Base-by-base conservation (phyloP, 2,797 vertebrate species). In the Pipistrellus pygmaeus region DNA sequence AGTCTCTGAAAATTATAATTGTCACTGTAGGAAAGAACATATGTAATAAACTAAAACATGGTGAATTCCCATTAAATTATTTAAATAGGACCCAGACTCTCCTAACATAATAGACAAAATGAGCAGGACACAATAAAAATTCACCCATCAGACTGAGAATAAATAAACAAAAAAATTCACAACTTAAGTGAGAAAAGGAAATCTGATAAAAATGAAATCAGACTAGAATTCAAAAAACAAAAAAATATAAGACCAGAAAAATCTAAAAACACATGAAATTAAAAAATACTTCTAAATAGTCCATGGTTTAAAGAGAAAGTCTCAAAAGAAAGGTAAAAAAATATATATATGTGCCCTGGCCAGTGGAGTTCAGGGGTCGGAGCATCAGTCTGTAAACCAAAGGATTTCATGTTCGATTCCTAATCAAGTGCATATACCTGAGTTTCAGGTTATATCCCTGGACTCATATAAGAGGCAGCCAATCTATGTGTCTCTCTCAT, bases 61-160 rank as follows among this genome's bases (percentile, higher is more conserved):
- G 5, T 55, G 32, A 60, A 21, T 62, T 15, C 73, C 66, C 48
- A 62, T 62, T 84, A 51, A 76, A 81, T 66, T 14, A 71, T 21
- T 91, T 76, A 80, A 88, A 27, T 53, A 84, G 57, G 14, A 75
- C 12, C 1, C 51, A 78, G 60, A 48, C 15, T 38, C n/a, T 92
- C 41, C 14, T 68, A 92, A 57, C 23, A 6, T 73, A 90, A 92
- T 30, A 80, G 17, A 93, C 57, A 94, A 69, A 85, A 81, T 41
- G 7, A 87, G 53, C 53, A 55, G 44, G 68, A 35, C 62, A 77
- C 11, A 88, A 88, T 55, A 90, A 82, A 88, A 83, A 88, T 46
- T 55, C n/a, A 88, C 44, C 44, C 10, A 60, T 57, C 32, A 88
- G n/a, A 85, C 27, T 2, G 27, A 94, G 53, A 85, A 60, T 46